Evolutionary conservation across 2,888 invertebrate species (phyloP), one percentile per base, ranked within the genome.

Genomic region (Parnassius apollo): DNA sequence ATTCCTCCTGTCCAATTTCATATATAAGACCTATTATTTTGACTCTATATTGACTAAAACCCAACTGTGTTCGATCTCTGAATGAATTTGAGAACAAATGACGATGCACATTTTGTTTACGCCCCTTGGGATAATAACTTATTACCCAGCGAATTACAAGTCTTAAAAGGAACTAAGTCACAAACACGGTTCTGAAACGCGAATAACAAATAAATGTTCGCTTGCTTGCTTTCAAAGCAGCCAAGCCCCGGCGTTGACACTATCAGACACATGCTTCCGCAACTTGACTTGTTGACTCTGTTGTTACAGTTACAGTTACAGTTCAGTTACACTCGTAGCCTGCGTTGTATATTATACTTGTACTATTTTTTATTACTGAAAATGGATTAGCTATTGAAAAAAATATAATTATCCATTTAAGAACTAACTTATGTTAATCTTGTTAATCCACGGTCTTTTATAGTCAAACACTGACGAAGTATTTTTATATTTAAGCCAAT

Each of bases 261-360:
- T 25, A 50, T 55, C 54, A 42, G n/a, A 2, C 49, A 18, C 49
- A 25, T 3, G 22, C 10, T 22, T 12, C 48, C 42, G 42, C 45
- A 51, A 61, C n/a, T n/a, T n/a, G n/a, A n/a, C n/a, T n/a, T n/a
- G n/a, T 56, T 51, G 61, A 61, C 51, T 57, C 35, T 61, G 46
- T 57, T 61, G 7, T n/a, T 13, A 4, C 13, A 9, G 7, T 18
- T 13, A 4, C 13, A 9, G 7, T 18, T 18, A 18, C 18, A 18
- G 18, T 18, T 18, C 1, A 18, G 18, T 18, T 18, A 4, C n/a
- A 18, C n/a, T n/a, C 3, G 46, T 18, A 18, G 18, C 18, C 18
- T n/a, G n/a, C 49, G 9, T 8, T 49, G 49, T 49, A 9, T 1
- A 9, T 18, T 18, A 18, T 8, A 13, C n/a, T 49, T 9, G 13